Percentiles rank a stretch among this genome's conserved stretches.
These are phyloP conservation scores for Phoronis australis DNA, from an alignment of 2,888 invertebrate genomes.

Conservation along the genomic window DNA sequence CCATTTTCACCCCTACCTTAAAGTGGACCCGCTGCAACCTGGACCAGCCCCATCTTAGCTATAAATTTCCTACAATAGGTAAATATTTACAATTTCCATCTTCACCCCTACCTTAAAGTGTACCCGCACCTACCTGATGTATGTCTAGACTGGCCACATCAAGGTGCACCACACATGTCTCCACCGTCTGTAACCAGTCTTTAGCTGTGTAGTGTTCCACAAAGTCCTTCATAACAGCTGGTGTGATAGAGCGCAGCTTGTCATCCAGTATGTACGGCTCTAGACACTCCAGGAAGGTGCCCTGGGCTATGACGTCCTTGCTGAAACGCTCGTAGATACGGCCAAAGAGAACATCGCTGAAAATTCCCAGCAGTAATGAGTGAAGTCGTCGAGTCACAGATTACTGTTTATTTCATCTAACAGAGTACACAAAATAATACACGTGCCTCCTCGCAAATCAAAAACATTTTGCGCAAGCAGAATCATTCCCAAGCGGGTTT, in stretches of 20 bases:
- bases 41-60: no score
- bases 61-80: no score
- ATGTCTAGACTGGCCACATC: constrained; percentile 72
- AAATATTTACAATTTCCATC: no score
- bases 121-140: constrained; percentile 60
- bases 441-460: no score
- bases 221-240: constrained; percentile 68
- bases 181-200: constrained; percentile 62
- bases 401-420: no score
- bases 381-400: no score
- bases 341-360: constrained; percentile 52
- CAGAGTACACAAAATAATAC: no score
- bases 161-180: constrained; percentile 67
- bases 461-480: no score
- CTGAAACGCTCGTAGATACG: constrained; percentile 63
- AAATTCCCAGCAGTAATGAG: no score
- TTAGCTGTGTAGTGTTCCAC: constrained; percentile 65
- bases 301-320: constrained; percentile 61
- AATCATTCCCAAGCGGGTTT: no score
- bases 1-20: no score
- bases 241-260: constrained; percentile 61
- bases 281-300: constrained; percentile 65
- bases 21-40: no score
- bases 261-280: constrained; percentile 68
- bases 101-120: background rate